phyloP scores from a whole-genome alignment of 2,113 vertebrate species.

The Podocnemis expansa region DNA sequence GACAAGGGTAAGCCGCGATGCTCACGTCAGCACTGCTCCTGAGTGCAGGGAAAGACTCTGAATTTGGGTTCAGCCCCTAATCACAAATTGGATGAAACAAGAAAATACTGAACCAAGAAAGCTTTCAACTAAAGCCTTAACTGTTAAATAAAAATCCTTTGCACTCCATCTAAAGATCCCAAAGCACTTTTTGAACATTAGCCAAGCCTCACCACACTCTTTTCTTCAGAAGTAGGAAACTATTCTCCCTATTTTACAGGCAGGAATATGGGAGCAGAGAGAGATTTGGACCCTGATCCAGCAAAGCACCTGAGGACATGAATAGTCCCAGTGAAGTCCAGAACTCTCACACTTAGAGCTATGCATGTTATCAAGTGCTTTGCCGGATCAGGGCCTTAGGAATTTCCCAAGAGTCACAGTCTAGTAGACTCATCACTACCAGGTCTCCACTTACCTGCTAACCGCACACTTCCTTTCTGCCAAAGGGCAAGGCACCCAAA shows the following conservation, averaged over 20 bases:
- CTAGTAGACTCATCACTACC: not conserved
- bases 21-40: not conserved
- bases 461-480: not conserved
- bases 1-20: not conserved
- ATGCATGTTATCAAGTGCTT: rapidly evolving
- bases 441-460: not conserved
- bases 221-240: rapidly evolving
- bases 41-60: not conserved
- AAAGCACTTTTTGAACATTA: not conserved
- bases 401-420: not conserved
- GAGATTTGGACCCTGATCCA: not conserved
- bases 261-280: not conserved
- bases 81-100: not conserved
- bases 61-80: not conserved
- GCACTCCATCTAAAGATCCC: not conserved
- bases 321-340: not conserved
- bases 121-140: not conserved
- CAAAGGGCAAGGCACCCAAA: not conserved
- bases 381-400: not conserved
- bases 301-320: not conserved
- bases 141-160: not conserved
- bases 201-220: not conserved
- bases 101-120: not conserved
- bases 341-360: rapidly evolving
- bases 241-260: not conserved